Evolutionary conservation across 2,113 vertebrate species (phyloP).

Genomic region (Coregonus clupeaformis): DNA sequence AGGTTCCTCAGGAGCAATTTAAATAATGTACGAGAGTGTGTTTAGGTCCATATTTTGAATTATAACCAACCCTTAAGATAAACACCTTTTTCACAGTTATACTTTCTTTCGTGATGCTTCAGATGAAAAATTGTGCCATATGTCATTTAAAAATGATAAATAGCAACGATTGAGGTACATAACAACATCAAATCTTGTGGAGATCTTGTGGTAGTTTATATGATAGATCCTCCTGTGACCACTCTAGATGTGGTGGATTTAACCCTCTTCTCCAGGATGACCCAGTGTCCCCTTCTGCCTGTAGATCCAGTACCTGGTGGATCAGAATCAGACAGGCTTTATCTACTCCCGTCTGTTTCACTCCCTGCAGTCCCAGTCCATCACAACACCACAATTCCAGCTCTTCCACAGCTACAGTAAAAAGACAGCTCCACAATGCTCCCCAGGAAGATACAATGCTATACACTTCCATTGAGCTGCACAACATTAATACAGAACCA

Average conservation of each 20-base stretch:
- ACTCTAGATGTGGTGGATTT: neutral
- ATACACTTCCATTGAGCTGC: too few relatives aligned
- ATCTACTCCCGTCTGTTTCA: conserved; percentile 20
- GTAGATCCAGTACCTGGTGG: conserved; percentile 32
- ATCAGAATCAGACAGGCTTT: conserved; percentile 27
- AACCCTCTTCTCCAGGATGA: neutral
- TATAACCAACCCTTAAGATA: conserved; percentile 30
- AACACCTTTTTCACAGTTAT: conserved; percentile 41
- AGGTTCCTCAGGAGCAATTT: neutral
- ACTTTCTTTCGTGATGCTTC: conserved; percentile 34
- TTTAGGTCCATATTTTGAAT: conserved; percentile 12
- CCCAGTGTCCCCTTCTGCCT: conserved; percentile 9
- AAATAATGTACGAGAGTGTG: neutral
- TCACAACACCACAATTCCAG: neutral
- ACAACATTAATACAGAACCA: too few relatives aligned
- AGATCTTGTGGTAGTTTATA: conserved; percentile 23
- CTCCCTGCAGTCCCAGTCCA: conserved; percentile 19
- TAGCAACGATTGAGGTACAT: conserved; percentile 28
- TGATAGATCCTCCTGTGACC: conserved; percentile 10
- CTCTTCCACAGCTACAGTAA: too few relatives aligned
- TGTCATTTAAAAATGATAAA: conserved; percentile 34
- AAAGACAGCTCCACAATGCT: too few relatives aligned
- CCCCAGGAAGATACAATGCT: too few relatives aligned
- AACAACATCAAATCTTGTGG: conserved; percentile 6
- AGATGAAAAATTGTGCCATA: conserved; percentile 23